A percentile compares a stretch with the other conserved stretches of the same genome.
These are phyloP conservation scores for Nesometra sesokonis DNA, from an alignment of 35 echinoderm and acorn worm species.

Conservation along the genomic window DNA sequence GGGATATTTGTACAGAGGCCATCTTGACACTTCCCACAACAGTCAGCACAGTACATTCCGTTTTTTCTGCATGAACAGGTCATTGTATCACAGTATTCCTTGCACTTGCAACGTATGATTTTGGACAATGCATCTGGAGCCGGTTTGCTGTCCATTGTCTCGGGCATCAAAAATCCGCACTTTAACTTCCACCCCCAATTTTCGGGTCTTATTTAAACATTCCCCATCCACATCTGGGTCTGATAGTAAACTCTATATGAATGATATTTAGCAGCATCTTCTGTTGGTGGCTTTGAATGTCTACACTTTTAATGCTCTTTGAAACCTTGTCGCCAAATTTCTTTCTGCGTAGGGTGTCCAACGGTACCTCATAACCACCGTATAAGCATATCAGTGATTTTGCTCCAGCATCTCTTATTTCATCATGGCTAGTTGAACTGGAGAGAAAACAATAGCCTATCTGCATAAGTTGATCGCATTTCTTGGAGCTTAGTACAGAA, in stretches of 20 bases:
- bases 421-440: slow-evolving; percentile 19
- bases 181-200: slow-evolving; percentile 17
- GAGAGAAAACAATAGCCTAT: slow-evolving; percentile 30
- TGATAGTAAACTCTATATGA: slow-evolving; percentile 20
- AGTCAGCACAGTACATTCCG: slow-evolving; percentile 1
- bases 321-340: slow-evolving; percentile 15
- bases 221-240: slow-evolving; percentile 11
- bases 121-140: slow-evolving; percentile 12
- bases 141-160: slow-evolving; percentile 14
- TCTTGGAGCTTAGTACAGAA: not conserved
- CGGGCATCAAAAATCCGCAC: not conserved
- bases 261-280: slow-evolving; percentile 21
- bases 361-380: not conserved
- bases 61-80: slow-evolving; percentile 4
- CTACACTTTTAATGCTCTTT: slow-evolving; percentile 11
- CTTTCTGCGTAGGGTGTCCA: slow-evolving; percentile 3
- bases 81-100: slow-evolving; percentile 11
- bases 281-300: slow-evolving; percentile 31
- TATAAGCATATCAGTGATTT: slow-evolving; percentile 28
- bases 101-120: slow-evolving; percentile 23
- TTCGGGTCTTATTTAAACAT: slow-evolving; percentile 11
- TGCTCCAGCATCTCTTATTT: slow-evolving; percentile 25
- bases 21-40: slow-evolving; percentile 6
- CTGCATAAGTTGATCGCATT: slow-evolving; percentile 11
- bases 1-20: not conserved